Percentiles rank a stretch among this genome's conserved stretches.
Conservation (phyloP, 2,888 invertebrate genomes). For the Yponomeuta malinellus region DNA sequence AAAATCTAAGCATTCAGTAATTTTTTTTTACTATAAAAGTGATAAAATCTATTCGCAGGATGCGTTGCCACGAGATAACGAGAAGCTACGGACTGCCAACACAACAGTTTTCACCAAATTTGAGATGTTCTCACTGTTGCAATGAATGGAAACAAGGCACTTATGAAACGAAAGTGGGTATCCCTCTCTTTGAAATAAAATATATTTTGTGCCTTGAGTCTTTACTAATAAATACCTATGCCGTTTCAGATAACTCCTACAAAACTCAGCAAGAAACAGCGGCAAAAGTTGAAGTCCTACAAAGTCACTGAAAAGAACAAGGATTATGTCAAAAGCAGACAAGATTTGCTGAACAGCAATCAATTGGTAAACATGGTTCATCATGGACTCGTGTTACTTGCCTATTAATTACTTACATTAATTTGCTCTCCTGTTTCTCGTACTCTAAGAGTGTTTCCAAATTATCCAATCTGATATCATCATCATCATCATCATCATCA, state of each 20-base stretch:
- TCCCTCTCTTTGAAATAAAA: neutral
- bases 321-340: slow-evolving; percentile 22
- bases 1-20: neutral
- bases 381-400: too few species aligned
- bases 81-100: slow-evolving; percentile 48
- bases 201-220: slow-evolving; percentile 8
- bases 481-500: too few species aligned
- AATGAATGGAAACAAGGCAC: slow-evolving; percentile 47
- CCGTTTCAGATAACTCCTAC: slow-evolving; percentile 41
- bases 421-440: too few species aligned
- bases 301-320: slow-evolving; percentile 25
- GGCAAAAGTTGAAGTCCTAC: slow-evolving; percentile 32
- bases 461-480: too few species aligned
- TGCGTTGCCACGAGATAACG: slow-evolving; percentile 49
- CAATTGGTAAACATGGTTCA: slow-evolving; percentile 32
- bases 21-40: neutral
- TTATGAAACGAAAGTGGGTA: slow-evolving; percentile 38
- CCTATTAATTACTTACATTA: too few species aligned
- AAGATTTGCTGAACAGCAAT: slow-evolving; percentile 39
- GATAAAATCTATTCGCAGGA: slow-evolving; percentile 31
- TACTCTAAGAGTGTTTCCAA: too few species aligned
- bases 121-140: slow-evolving; percentile 52
- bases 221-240: neutral
- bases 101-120: slow-evolving; percentile 47
- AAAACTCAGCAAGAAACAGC: slow-evolving; percentile 43